Percentiles rank a stretch among this genome's conserved stretches.
Evolutionary conservation across 2,888 invertebrate species (phyloP).

Genomic region (Tetragnatha montana): DNA sequence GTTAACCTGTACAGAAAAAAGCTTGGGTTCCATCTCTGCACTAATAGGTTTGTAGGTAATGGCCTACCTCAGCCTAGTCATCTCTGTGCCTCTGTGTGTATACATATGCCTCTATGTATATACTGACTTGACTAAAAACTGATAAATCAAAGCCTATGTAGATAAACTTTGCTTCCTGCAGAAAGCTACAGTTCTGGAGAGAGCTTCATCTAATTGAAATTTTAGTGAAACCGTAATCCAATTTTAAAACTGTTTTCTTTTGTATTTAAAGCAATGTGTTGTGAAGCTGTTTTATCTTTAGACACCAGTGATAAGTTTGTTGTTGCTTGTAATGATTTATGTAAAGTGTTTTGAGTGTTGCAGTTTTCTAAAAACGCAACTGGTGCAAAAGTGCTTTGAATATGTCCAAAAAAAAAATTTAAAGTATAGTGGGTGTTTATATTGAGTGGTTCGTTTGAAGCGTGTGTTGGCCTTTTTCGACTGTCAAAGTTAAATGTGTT

Average conservation of each 20-base stretch:
- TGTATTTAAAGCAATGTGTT: constrained; percentile 31
- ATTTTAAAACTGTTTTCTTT: constrained; percentile 4
- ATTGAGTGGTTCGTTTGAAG: too few species aligned
- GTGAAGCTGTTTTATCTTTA: neutral
- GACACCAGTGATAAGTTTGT: constrained; percentile 22
- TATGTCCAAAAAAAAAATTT: neutral
- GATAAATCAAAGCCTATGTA: constrained; percentile 19
- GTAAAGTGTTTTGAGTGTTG: neutral
- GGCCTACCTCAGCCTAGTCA: constrained; percentile 69
- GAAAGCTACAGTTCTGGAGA: constrained; percentile 21
- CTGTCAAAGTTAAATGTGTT: too few species aligned
- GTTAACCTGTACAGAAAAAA: constrained; percentile 36
- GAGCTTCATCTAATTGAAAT: constrained; percentile 11
- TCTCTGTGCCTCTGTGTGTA: constrained; percentile 62
- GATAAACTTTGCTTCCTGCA: constrained; percentile 18
- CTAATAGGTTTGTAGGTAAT: constrained; percentile 66
- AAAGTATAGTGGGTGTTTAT: too few species aligned
- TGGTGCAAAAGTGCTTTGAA: neutral
- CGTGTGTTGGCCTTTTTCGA: too few species aligned
- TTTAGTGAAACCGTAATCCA: constrained; percentile 20
- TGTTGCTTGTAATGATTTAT: neutral
- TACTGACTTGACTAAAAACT: constrained; percentile 21
- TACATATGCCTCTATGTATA: constrained; percentile 53
- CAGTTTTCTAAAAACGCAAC: neutral
- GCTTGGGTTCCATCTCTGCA: constrained; percentile 52